A percentile compares a stretch with the other conserved stretches of the same genome.
phyloP scores from a whole-genome alignment of 2,888 invertebrate species.

The Drosophila anceps region DNA sequence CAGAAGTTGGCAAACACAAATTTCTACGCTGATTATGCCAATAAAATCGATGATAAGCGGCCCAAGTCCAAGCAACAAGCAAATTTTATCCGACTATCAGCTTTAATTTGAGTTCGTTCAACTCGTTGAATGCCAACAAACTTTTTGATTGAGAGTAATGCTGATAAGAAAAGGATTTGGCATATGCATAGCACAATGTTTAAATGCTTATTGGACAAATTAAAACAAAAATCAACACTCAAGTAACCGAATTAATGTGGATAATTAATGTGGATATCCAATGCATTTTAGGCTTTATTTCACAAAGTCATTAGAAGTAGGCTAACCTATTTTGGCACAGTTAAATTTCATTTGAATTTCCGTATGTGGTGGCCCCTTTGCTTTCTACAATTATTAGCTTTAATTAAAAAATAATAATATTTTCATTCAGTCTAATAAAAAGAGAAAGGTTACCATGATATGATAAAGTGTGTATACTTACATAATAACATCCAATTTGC shows the following conservation, averaged over 20 bases:
- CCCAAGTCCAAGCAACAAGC: slow-evolving; percentile 59
- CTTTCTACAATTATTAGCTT: no score
- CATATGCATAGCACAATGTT: slow-evolving; percentile 58
- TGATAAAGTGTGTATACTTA: no score
- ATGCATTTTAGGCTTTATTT: not conserved
- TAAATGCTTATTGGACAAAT: slow-evolving; percentile 32
- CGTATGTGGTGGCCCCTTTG: no score
- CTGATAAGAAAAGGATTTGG: slow-evolving; percentile 57
- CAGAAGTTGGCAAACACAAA: slow-evolving; percentile 70
- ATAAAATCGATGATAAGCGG: slow-evolving; percentile 76
- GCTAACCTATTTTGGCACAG: no score
- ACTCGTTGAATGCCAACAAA: slow-evolving; percentile 47
- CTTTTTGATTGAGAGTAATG: slow-evolving; percentile 34
- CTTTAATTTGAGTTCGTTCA: slow-evolving; percentile 54
- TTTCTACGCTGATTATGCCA: slow-evolving; percentile 78
- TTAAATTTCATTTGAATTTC: no score
- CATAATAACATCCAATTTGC: slow-evolving; percentile 20
- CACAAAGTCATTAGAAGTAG: not conserved
- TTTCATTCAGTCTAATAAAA: no score
- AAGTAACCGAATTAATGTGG: not conserved
- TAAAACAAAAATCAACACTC: not conserved
- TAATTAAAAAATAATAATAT: no score
- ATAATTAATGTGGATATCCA: not conserved
- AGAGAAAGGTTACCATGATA: no score
- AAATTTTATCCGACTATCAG: slow-evolving; percentile 27